phyloP scores from a whole-genome alignment of 2,113 vertebrate species.

The Bettongia penicillata region DNA sequence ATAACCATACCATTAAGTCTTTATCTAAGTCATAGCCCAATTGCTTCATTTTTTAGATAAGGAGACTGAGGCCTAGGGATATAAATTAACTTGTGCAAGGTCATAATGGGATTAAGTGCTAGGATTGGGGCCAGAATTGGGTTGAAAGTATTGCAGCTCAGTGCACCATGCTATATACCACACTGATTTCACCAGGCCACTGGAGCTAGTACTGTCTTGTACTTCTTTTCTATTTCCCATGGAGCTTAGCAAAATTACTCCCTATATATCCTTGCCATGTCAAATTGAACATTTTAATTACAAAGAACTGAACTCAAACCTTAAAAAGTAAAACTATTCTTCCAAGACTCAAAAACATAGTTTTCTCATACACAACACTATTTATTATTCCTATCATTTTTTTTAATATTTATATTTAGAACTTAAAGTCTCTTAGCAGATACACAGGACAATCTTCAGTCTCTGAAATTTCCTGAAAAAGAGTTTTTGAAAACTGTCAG shows the following conservation, averaged over 20 bases:
- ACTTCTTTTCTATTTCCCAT: background rate
- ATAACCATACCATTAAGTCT: background rate
- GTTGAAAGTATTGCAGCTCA: background rate
- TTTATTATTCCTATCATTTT: background rate
- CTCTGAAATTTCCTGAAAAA: slow-evolving; percentile 54
- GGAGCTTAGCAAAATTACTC: background rate
- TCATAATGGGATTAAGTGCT: background rate
- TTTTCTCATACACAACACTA: background rate
- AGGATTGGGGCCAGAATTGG: background rate
- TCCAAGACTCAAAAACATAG: background rate
- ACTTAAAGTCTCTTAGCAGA: background rate
- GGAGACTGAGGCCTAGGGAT: background rate
- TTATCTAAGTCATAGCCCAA: background rate
- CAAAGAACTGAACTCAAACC: slow-evolving; percentile 13
- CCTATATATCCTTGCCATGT: background rate
- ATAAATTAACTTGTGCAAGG: background rate
- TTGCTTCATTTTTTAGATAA: background rate
- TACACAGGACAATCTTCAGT: background rate
- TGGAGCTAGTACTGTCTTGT: background rate
- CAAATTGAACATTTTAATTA: background rate
- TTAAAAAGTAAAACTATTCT: slow-evolving; percentile 14
- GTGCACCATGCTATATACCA: background rate
- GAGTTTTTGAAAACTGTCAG: slow-evolving; percentile 50
- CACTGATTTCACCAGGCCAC: background rate
- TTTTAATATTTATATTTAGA: background rate